A percentile compares a stretch with the other conserved stretches of the same genome.
Evolutionary conservation across 2,113 vertebrate species (phyloP).

Genomic region (Henicopernis longicauda): DNA sequence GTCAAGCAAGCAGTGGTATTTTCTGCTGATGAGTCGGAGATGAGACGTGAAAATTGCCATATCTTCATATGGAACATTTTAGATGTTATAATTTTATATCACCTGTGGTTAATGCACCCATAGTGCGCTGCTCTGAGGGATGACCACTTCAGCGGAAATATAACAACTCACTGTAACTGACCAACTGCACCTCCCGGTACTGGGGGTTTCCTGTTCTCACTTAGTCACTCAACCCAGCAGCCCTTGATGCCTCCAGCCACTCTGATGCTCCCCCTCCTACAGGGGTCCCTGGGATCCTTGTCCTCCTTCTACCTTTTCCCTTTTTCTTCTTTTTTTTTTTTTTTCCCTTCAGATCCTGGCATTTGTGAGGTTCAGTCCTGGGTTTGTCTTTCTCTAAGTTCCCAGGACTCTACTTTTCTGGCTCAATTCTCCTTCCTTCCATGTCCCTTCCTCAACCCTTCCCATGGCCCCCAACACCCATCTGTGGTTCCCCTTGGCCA

Average conservation of each 20-base stretch:
- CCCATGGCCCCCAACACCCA: background rate
- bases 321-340: background rate
- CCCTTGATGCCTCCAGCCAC: background rate
- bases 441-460: background rate
- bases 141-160: background rate
- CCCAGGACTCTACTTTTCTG: background rate
- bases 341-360: background rate
- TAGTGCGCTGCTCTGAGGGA: background rate
- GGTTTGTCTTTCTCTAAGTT: background rate
- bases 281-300: background rate
- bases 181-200: background rate
- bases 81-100: background rate
- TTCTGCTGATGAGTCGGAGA: constrained; percentile 23
- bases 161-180: background rate
- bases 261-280: background rate
- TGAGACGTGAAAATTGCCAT: background rate
- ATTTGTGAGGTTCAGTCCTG: background rate
- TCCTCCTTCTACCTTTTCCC: background rate
- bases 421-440: background rate
- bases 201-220: background rate
- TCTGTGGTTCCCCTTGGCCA: background rate
- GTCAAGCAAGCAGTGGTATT: background rate
- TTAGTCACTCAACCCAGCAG: background rate
- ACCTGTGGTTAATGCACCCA: background rate
- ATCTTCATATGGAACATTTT: background rate